Conservation (phyloP, 2,113 vertebrate species). For the Tyto alba region DNA sequence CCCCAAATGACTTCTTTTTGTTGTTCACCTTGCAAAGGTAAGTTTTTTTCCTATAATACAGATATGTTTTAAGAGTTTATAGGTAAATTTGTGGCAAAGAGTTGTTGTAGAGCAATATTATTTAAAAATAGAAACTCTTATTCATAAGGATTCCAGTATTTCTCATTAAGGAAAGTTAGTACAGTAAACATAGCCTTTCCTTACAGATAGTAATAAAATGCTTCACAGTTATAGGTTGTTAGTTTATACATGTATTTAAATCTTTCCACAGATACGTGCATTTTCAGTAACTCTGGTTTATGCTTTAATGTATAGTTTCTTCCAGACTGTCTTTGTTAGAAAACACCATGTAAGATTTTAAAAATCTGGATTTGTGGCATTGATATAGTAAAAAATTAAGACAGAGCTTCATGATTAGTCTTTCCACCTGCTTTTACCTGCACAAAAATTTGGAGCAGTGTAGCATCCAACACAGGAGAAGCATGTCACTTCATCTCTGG, state of each 20-base stretch:
- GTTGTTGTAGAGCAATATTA: background rate
- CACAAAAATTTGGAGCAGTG: background rate
- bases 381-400: conserved; percentile 31
- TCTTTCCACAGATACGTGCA: background rate
- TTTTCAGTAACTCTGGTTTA: conserved; percentile 19
- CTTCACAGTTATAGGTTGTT: background rate
- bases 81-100: background rate
- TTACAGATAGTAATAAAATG: conserved; percentile 35
- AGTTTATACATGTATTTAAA: background rate
- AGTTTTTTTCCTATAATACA: background rate
- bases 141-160: background rate
- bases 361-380: background rate
- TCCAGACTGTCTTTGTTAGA: background rate
- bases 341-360: conserved; percentile 3
- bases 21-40: background rate
- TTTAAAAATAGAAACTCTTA: conserved; percentile 24
- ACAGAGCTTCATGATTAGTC: background rate
- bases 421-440: conserved; percentile 4
- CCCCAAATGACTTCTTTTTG: background rate
- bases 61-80: background rate
- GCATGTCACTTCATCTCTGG: conserved; percentile 10
- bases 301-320: conserved; percentile 12
- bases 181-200: conserved; percentile 23
- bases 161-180: conserved; percentile 2
- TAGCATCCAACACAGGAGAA: conserved; percentile 15